A percentile compares a stretch with the other conserved stretches of the same genome.
phyloP scores from a whole-genome alignment of 2,113 vertebrate species.

The Sminthopsis crassicaudata region DNA sequence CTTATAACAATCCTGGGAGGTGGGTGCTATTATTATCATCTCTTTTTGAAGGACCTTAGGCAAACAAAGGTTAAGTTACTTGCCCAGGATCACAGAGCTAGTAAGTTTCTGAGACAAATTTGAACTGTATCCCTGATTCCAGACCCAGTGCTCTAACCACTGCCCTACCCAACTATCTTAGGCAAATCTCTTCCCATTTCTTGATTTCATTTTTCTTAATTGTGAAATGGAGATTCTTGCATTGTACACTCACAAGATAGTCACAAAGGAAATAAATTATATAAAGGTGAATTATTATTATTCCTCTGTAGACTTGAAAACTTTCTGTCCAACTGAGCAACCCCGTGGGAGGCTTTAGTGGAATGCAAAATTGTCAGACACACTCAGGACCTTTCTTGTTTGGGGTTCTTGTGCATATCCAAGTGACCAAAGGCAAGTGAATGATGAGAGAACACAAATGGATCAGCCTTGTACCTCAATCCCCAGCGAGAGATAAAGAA shows the following conservation, averaged over 20 bases:
- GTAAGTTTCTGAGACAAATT: background rate
- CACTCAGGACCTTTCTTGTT: background rate
- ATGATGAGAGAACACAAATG: background rate
- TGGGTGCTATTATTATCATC: background rate
- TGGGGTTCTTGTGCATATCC: background rate
- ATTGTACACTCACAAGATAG: background rate
- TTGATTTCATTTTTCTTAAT: background rate
- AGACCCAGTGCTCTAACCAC: background rate
- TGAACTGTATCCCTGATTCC: background rate
- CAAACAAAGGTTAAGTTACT: background rate
- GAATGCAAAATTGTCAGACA: background rate
- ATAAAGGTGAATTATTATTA: background rate
- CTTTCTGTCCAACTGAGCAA: background rate
- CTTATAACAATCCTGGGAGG: background rate
- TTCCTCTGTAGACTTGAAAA: background rate
- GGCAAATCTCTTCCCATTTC: background rate
- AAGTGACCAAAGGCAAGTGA: background rate
- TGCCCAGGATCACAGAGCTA: background rate
- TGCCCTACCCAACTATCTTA: background rate
- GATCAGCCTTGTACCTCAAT: conserved; percentile 76
- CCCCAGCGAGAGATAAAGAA: conserved; percentile 73
- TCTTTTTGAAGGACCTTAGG: background rate
- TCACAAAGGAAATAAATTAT: background rate
- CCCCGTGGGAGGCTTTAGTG: background rate
- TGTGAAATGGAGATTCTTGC: background rate